These are phyloP conservation scores for Pristionchus mayeri DNA, from an alignment of 2,888 invertebrate genomes.

Conservation along the genomic window DNA sequence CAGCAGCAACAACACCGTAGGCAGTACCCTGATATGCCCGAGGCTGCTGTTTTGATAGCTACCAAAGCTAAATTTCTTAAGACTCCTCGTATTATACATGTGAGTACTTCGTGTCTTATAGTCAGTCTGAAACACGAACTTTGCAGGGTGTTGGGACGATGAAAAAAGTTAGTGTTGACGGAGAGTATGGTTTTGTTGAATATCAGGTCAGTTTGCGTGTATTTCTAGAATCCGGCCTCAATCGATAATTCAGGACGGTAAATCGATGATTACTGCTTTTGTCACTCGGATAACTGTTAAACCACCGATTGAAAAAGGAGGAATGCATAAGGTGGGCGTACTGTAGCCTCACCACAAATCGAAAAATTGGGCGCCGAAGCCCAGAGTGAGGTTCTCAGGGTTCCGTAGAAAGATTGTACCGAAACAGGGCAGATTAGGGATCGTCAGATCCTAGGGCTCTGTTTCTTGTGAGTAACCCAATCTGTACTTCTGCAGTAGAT, in stretches of 20 bases:
- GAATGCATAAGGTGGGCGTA: conserved; percentile 39
- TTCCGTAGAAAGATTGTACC: too few relatives aligned
- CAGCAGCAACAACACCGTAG: not conserved
- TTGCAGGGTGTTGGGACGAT: conserved; percentile 35
- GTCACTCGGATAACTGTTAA: conserved; percentile 30
- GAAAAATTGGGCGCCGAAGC: too few relatives aligned
- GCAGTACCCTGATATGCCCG: conserved; percentile 8
- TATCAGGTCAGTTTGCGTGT: not conserved
- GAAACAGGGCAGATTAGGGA: too few relatives aligned
- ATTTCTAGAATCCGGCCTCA: not conserved
- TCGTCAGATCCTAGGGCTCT: too few relatives aligned
- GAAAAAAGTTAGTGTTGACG: not conserved
- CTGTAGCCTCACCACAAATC: too few relatives aligned
- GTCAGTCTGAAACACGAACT: not conserved
- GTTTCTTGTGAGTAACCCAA: too few relatives aligned
- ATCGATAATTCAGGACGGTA: conserved; percentile 7
- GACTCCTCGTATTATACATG: not conserved
- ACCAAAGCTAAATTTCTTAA: conserved; percentile 39
- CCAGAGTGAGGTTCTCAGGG: too few relatives aligned
- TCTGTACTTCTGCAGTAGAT: too few relatives aligned
- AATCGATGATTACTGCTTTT: not conserved
- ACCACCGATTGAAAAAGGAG: conserved; percentile 19
- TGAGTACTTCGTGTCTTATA: not conserved
- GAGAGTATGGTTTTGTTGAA: conserved; percentile 39
- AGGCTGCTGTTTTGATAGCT: conserved; percentile 21